Conservation (phyloP, 1,140 invertebrate genomes). For the Brachionus rubens region DNA sequence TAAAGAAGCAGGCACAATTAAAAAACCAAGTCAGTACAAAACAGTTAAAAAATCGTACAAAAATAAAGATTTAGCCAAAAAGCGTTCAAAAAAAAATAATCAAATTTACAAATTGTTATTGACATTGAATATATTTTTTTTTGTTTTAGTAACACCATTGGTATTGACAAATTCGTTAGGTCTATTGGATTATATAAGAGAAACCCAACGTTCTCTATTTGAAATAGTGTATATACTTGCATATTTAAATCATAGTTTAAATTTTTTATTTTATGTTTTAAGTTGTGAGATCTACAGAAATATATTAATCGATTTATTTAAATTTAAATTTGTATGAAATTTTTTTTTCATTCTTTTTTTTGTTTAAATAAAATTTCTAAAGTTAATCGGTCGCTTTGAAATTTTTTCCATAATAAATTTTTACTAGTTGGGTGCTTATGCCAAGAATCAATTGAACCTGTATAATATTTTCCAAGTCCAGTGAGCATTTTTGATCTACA, state of each 20-base stretch:
- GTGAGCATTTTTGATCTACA: too few relatives aligned
- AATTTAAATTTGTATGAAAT: background rate
- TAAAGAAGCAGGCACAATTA: background rate
- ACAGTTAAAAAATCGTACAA: background rate
- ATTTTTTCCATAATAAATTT: too few relatives aligned
- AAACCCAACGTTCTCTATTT: background rate
- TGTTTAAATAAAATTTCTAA: too few relatives aligned
- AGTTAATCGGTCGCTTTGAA: too few relatives aligned
- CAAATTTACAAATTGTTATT: conserved; percentile 41
- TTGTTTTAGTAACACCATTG: conserved; percentile 38
- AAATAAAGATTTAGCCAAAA: conserved; percentile 30
- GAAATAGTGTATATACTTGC: conserved; percentile 31
- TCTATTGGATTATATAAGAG: background rate
- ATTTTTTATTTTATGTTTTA: conserved; percentile 42
- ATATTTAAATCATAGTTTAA: conserved; percentile 45
- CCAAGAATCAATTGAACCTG: too few relatives aligned
- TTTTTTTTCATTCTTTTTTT: background rate
- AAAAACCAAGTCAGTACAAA: background rate
- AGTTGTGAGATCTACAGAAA: conserved; percentile 43
- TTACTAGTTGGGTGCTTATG: too few relatives aligned
- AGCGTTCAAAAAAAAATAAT: conserved; percentile 19
- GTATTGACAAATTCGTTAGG: conserved; percentile 34
- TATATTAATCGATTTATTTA: conserved; percentile 8
- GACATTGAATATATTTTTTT: conserved; percentile 38
- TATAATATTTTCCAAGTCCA: too few relatives aligned